These are phyloP conservation scores for Psettodes erumei DNA, from an alignment of 2,113 vertebrate genomes.

Conservation along the genomic window DNA sequence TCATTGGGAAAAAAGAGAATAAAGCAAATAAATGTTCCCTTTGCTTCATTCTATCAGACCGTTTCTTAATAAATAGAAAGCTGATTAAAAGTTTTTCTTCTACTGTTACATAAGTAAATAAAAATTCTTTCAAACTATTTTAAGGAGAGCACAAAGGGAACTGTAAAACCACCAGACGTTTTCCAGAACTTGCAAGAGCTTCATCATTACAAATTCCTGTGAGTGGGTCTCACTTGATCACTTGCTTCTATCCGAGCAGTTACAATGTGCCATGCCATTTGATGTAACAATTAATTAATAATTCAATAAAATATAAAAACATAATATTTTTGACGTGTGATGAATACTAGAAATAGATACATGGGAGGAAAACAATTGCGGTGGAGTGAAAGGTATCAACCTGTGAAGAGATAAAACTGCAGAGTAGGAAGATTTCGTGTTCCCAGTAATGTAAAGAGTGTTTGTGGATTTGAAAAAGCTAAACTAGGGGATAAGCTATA, in stretches of 20 bases:
- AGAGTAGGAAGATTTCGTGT: conserved; percentile 10
- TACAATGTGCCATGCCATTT: neutral
- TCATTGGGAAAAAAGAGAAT: neutral
- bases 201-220: neutral
- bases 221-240: neutral
- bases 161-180: neutral
- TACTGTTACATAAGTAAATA: neutral
- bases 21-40: neutral
- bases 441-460: neutral
- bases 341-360: too few relatives aligned
- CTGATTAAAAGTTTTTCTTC: too few relatives aligned
- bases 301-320: too few relatives aligned
- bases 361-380: conserved; percentile 1
- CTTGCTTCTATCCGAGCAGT: neutral
- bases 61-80: too few relatives aligned
- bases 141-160: neutral
- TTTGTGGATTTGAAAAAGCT: neutral
- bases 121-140: neutral
- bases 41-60: too few relatives aligned
- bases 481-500: conserved; percentile 26
- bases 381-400: neutral
- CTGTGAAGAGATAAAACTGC: conserved; percentile 9
- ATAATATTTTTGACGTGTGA: too few relatives aligned
- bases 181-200: neutral
- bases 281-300: neutral